phyloP scores from a whole-genome alignment of 2,113 vertebrate genomes.

The Okapia johnstoni region DNA sequence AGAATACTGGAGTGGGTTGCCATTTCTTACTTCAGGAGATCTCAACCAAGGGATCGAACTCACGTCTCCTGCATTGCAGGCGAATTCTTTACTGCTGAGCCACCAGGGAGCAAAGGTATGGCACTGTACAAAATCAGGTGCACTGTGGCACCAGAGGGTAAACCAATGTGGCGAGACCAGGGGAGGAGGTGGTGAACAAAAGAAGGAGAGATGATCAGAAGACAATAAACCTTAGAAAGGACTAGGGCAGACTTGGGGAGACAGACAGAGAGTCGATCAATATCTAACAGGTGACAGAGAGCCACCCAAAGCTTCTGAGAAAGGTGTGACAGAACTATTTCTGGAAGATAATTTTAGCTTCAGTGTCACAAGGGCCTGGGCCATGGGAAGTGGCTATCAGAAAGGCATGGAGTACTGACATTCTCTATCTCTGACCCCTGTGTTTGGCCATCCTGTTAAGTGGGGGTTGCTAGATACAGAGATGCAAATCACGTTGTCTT shows the following conservation, averaged over 20 bases:
- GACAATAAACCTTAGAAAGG: not conserved
- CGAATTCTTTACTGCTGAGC: not conserved
- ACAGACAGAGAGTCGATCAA: not conserved
- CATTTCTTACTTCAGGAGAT: not conserved
- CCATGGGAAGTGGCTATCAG: rapidly evolving
- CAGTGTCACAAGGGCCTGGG: not conserved
- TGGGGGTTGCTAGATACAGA: not conserved
- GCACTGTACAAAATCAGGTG: not conserved
- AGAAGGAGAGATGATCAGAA: not conserved
- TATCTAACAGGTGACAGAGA: not conserved
- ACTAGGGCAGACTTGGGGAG: not conserved
- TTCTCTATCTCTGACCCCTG: not conserved
- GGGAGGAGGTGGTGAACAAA: not conserved
- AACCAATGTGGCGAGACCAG: not conserved
- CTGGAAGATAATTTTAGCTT: not conserved
- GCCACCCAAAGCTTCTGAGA: not conserved
- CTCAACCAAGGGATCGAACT: not conserved
- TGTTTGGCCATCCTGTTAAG: not conserved
- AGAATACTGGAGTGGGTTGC: not conserved
- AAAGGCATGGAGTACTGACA: rapidly evolving
- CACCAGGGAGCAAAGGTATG: not conserved
- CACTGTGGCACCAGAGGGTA: too few species aligned
- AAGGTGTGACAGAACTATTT: not conserved
- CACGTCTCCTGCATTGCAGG: not conserved
- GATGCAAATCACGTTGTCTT: not conserved